Evolutionary conservation across 2,797 vertebrate genomes (phyloP).

Genomic region (Manis crassicaudata): DNA sequence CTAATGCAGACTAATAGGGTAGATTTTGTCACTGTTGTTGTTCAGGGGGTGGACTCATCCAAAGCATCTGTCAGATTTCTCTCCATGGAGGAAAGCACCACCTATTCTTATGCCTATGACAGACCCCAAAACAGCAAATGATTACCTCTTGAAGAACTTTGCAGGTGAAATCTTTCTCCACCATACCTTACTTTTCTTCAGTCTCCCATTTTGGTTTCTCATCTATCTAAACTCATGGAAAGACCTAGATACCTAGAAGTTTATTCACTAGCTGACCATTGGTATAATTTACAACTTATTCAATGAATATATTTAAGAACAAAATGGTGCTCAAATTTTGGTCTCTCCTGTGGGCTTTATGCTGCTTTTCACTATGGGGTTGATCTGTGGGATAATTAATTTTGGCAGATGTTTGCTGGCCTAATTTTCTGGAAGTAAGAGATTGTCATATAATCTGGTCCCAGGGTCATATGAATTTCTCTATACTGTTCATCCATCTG

Average conservation of each 20-base stretch:
- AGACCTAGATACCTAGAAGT: not conserved
- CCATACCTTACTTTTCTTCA: not conserved
- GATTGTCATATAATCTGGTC: constrained; percentile 56
- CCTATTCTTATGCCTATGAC: not conserved
- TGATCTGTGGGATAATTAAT: constrained; percentile 58
- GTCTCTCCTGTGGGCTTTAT: constrained; percentile 32
- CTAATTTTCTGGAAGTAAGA: constrained; percentile 64
- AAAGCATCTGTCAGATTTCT: not conserved
- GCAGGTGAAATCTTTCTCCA: not conserved
- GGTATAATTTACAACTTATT: not conserved
- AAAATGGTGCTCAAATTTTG: constrained; percentile 46
- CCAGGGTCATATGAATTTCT: constrained; percentile 56
- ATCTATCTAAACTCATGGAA: constrained; percentile 4
- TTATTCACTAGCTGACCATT: constrained; percentile 12
- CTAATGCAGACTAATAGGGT: not conserved
- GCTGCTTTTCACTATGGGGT: not conserved
- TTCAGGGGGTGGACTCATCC: not conserved
- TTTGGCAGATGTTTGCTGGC: constrained; percentile 61
- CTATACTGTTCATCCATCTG: constrained; percentile 59
- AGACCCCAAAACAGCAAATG: not conserved
- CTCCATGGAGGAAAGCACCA: not conserved
- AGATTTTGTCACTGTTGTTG: not conserved
- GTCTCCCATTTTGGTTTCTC: not conserved
- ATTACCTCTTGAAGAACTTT: not conserved
- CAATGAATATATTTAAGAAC: not conserved